Conservation (phyloP, 2,113 vertebrate genomes). For the Hippopotamus amphibius region DNA sequence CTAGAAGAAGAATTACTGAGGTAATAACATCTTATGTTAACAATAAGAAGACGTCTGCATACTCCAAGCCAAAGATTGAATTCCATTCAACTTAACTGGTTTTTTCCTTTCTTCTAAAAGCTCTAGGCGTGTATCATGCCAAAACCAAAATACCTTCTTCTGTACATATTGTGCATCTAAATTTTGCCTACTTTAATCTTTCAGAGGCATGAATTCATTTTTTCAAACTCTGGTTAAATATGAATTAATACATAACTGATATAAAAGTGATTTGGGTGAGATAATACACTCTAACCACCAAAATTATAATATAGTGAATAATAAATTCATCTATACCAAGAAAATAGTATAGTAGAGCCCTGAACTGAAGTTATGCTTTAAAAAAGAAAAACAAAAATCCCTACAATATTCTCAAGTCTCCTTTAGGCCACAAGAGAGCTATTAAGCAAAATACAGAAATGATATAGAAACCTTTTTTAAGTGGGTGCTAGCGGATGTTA, state of each 20-base stretch:
- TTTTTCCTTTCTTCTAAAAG: conserved; percentile 16
- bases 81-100: neutral
- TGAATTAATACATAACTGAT: neutral
- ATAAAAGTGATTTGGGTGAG: neutral
- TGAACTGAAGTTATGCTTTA: conserved; percentile 42
- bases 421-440: conserved; percentile 27
- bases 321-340: neutral
- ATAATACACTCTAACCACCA: neutral
- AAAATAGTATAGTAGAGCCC: neutral
- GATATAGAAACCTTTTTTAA: conserved; percentile 55
- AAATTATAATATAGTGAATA: neutral
- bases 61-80: neutral
- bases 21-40: neutral
- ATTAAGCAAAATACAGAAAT: conserved; percentile 52
- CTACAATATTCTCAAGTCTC: conserved; percentile 14
- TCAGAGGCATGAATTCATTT: neutral
- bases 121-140: neutral
- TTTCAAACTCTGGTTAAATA: conserved; percentile 50
- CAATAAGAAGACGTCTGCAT: neutral
- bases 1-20: neutral
- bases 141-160: conserved; percentile 40
- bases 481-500: conserved; percentile 66
- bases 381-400: neutral
- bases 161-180: neutral
- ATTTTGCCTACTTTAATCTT: neutral